A percentile compares a stretch with the other conserved stretches of the same genome.
Conservation (phyloP, 2,888 invertebrate genomes). For the Diarsia brunnea region DNA sequence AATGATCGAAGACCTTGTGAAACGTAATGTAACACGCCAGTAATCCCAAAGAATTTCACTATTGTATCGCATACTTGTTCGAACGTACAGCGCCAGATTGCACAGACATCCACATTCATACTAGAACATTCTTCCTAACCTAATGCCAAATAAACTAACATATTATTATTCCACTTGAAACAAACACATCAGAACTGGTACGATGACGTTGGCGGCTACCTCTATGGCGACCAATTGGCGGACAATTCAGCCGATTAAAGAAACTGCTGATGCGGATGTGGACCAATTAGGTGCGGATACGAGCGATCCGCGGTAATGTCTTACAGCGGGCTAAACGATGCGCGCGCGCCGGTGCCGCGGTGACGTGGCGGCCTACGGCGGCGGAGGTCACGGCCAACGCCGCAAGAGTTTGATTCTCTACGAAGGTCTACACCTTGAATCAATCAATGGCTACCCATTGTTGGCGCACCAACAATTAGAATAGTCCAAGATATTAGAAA, state of each 20-base stretch:
- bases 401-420: neutral
- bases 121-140: neutral
- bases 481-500: neutral
- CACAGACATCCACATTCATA: neutral
- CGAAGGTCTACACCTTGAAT: no score
- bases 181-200: constrained; percentile 19
- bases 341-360: constrained; percentile 24
- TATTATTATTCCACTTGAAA: constrained; percentile 25
- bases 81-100: neutral
- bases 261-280: constrained; percentile 80
- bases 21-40: no score
- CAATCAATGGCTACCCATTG: no score
- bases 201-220: constrained; percentile 20
- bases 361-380: constrained; percentile 27
- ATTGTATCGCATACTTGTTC: neutral
- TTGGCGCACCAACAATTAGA: neutral
- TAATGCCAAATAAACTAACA: neutral
- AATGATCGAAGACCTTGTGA: neutral
- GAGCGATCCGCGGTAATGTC: constrained; percentile 72
- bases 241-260: constrained; percentile 79
- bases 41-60: neutral
- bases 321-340: constrained; percentile 32
- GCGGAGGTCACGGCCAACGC: neutral
- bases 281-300: constrained; percentile 80
- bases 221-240: constrained; percentile 73